These are phyloP conservation scores for Andrena cerasifolii DNA, from an alignment of 1,140 invertebrate genomes.

Conservation along the genomic window DNA sequence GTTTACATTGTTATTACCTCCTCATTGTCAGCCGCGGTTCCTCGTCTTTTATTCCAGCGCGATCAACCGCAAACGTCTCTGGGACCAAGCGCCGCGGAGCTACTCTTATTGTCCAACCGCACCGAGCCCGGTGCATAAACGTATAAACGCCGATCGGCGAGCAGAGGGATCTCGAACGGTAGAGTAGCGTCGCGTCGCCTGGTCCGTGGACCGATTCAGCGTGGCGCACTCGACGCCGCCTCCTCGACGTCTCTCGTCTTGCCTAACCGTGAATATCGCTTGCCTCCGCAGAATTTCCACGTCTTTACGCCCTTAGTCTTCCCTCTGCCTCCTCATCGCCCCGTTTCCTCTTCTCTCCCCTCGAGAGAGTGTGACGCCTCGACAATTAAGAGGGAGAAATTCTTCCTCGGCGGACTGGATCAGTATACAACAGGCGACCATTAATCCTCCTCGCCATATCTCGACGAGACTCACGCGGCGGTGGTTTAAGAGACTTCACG, in stretches of 20 bases:
- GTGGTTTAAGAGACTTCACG: too few relatives aligned
- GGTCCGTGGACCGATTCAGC: slow-evolving; percentile 27
- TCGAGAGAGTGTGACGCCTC: too few relatives aligned
- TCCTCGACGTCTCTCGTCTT: slow-evolving; percentile 31
- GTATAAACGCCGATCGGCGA: neutral
- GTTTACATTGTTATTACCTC: neutral
- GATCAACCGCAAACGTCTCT: neutral
- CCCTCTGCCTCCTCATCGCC: neutral
- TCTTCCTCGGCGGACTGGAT: too few relatives aligned
- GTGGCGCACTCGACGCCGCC: slow-evolving; percentile 20
- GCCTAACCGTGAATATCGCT: slow-evolving; percentile 54
- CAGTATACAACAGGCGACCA: too few relatives aligned
- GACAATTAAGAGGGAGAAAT: too few relatives aligned
- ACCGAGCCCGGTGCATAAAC: too few relatives aligned
- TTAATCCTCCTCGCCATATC: too few relatives aligned
- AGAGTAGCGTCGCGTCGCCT: neutral
- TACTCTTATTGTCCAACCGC: too few relatives aligned
- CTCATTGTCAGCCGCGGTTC: neutral
- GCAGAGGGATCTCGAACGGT: neutral
- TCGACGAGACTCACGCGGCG: neutral
- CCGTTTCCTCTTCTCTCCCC: neutral
- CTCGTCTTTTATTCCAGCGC: neutral
- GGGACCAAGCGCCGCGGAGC: neutral
- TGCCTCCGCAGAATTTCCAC: slow-evolving; percentile 57
- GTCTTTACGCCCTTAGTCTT: slow-evolving; percentile 17